A percentile compares a stretch with the other conserved stretches of the same genome.
Conservation (phyloP, 1,140 invertebrate genomes). For the Zeugodacus cucurbitae region DNA sequence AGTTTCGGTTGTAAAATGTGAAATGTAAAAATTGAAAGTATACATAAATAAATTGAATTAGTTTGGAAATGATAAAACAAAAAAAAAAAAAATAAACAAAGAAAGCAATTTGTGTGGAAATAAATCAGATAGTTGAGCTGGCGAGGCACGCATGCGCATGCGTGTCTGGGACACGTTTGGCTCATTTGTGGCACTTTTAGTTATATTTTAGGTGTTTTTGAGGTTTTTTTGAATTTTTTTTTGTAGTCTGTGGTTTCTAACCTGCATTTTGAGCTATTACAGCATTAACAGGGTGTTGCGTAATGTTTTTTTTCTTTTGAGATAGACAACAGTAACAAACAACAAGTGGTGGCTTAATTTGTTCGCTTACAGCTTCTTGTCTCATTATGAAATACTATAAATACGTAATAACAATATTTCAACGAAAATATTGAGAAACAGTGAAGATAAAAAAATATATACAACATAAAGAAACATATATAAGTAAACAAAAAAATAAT, state of each 20-base stretch:
- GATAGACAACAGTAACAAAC: background rate
- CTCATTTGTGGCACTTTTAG: background rate
- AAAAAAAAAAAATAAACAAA: background rate
- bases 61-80: background rate
- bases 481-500: background rate
- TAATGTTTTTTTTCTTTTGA: background rate
- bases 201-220: background rate
- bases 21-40: background rate
- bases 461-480: background rate
- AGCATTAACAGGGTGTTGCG: background rate
- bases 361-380: background rate
- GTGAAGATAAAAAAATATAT: background rate
- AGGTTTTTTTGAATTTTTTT: background rate
- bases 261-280: background rate
- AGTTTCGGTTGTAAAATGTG: background rate
- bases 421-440: background rate
- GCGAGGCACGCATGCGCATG: background rate
- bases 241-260: background rate
- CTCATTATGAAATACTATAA: background rate
- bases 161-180: background rate
- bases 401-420: background rate
- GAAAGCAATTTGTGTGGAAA: background rate
- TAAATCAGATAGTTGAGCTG: constrained; percentile 1
- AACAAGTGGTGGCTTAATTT: background rate
- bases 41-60: background rate